Evolutionary conservation across 2,113 vertebrate species (phyloP), one percentile per base, ranked within the genome.

Genomic region (Nesogale talazaci): DNA sequence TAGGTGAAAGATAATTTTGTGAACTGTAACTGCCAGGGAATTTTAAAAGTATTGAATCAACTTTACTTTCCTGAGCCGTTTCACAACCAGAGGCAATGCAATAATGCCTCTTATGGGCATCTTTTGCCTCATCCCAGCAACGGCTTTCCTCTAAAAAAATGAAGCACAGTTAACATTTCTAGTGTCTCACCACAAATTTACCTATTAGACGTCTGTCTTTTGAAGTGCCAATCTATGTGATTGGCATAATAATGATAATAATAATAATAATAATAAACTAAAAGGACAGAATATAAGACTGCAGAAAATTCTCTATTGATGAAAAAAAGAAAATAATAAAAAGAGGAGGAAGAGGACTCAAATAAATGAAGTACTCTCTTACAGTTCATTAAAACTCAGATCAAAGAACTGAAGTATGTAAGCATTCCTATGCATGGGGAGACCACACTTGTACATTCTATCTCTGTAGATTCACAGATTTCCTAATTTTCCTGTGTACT

Each of bases 31-130:
- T 93, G 74, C 52, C 16, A 52, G 72, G 70, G 90, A 94, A 76
- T 90, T 81, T n/a, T 72, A 78, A 42, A 90, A 91, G 16, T 91
- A 96, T 94, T 81, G 63, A 85, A 74, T 93, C 83, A 88, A 90
- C 76, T 83, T 94, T 67, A 57, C 88, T 63, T 96, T 94, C 52
- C 76, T 83, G 52, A 92, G 88, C 20, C 75, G 74, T 63, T 95
- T 93, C 89, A 88, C 17, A 95, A 59, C 15, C 59, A 93, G 81
- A 88, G 72, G 61, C 59, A 94, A 95, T 16, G 25, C 94, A 94
- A 83, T 94, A 72, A 88, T 88, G 38, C 38, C 76, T 93, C 74
- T 94, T 88, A 94, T 90, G 93, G 61, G 86, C 77, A 92, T 79
- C 83, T 34, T 79, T 76, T 67, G 9, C 74, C 91, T 38, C 31